These are phyloP conservation scores for Mohoua ochrocephala DNA, from an alignment of 2,113 vertebrate genomes.

Conservation along the genomic window DNA sequence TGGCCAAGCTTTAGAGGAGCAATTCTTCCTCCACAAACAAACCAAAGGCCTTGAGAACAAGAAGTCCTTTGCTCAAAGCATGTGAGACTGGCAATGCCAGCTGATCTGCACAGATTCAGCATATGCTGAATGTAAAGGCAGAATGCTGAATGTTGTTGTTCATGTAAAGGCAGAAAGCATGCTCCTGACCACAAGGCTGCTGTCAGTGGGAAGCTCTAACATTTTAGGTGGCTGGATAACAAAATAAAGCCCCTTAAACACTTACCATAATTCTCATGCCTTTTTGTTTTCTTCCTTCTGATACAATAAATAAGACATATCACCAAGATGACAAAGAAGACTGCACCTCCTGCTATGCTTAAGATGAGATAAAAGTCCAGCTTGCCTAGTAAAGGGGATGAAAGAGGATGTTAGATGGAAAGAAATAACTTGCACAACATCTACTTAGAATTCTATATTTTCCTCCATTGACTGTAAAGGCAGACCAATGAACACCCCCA, in stretches of 20 bases:
- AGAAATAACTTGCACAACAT: neutral
- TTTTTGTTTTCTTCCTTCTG: constrained; percentile 10
- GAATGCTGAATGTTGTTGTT: neutral
- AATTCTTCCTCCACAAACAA: neutral
- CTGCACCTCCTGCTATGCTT: constrained; percentile 24
- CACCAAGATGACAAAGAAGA: neutral
- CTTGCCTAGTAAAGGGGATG: neutral
- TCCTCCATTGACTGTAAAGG: neutral
- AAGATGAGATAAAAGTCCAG: constrained; percentile 11
- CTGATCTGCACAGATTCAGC: neutral
- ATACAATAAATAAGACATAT: constrained; percentile 46
- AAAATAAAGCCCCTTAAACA: neutral
- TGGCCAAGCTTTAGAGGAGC: neutral
- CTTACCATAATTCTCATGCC: neutral
- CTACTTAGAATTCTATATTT: neutral
- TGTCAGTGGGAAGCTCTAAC: neutral
- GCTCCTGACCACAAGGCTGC: neutral
- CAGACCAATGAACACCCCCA: neutral
- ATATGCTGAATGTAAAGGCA: neutral
- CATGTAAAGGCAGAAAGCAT: neutral
- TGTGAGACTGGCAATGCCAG: neutral
- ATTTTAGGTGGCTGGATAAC: neutral
- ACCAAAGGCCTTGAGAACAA: neutral
- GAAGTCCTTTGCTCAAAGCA: neutral
- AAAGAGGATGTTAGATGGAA: neutral